A percentile compares a stretch with the other conserved stretches of the same genome.
These are phyloP conservation scores for Ptychoptera contaminata DNA, from an alignment of 2,888 invertebrate genomes.

Conservation along the genomic window DNA sequence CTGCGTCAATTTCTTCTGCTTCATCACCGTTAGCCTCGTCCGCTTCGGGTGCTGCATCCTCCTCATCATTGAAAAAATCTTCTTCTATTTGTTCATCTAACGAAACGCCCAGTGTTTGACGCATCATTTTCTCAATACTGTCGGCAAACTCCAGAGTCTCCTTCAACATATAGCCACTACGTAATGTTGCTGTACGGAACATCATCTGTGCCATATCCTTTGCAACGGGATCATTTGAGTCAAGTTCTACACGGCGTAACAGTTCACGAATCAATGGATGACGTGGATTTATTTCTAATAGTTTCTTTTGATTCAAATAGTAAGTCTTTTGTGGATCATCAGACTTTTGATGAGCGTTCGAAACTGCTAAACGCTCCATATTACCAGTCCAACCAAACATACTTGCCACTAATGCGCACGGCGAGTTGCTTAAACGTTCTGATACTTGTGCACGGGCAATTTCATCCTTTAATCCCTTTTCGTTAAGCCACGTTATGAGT, in stretches of 20 bases:
- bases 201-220: constrained; percentile 76
- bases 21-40: constrained; percentile 33
- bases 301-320: constrained; percentile 89
- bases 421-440: constrained; percentile 77
- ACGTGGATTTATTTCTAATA: constrained; percentile 90
- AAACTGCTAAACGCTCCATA: constrained; percentile 91
- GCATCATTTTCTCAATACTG: constrained; percentile 80
- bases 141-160: constrained; percentile 81
- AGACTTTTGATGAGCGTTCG: constrained; percentile 91
- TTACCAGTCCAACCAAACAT: constrained; percentile 99
- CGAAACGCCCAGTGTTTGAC: constrained; percentile 59
- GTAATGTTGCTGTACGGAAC: constrained; percentile 80
- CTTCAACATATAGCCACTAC: constrained; percentile 85
- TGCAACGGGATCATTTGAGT: constrained; percentile 61
- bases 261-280: constrained; percentile 92
- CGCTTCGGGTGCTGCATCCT: constrained; percentile 29
- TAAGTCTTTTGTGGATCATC: constrained; percentile 80
- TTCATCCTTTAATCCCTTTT: constrained; percentile 61
- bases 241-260: constrained; percentile 61
- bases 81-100: constrained; percentile 46
- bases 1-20: constrained; percentile 29
- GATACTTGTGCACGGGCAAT: constrained; percentile 71
- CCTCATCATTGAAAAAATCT: constrained; percentile 30
- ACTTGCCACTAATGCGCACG: constrained; percentile 90
- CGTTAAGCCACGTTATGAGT: constrained; percentile 76